Evolutionary conservation across 2,888 invertebrate genomes (phyloP).

Genomic region (Agrotis puta): DNA sequence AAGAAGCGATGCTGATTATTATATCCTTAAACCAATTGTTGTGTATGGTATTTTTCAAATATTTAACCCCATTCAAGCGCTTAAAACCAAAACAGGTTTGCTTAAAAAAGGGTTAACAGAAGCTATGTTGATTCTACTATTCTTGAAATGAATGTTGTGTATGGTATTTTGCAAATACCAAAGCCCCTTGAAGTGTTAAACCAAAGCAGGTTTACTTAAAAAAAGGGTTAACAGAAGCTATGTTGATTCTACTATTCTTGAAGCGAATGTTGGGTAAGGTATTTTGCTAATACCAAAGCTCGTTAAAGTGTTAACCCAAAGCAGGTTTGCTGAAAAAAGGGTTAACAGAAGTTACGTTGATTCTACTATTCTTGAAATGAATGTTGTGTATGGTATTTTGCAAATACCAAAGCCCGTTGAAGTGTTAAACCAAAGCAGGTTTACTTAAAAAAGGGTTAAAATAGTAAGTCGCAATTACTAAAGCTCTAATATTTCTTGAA

Average conservation of each 20-base stretch:
- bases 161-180: background rate
- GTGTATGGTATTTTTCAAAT: background rate
- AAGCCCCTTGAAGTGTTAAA: background rate
- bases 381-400: constrained; percentile 13
- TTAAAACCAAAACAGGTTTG: too few relatives aligned
- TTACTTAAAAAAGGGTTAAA: background rate
- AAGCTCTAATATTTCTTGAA: too few relatives aligned
- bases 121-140: background rate
- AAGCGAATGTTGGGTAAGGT: constrained; percentile 10
- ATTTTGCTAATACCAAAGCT: background rate
- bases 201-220: too few relatives aligned
- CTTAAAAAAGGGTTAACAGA: background rate
- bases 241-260: constrained; percentile 1
- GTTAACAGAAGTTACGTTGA: background rate
- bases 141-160: constrained; percentile 15
- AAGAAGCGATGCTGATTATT: background rate
- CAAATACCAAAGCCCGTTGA: background rate
- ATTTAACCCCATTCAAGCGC: background rate
- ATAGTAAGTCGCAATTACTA: background rate
- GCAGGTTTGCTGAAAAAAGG: background rate
- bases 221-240: background rate
- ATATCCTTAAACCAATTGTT: constrained; percentile 12
- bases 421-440: too few relatives aligned
- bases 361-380: constrained; percentile 1
- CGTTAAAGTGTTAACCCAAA: background rate